These are phyloP conservation scores for Bufotes viridis DNA, from an alignment of 2,797 vertebrate genomes.

Conservation along the genomic window DNA sequence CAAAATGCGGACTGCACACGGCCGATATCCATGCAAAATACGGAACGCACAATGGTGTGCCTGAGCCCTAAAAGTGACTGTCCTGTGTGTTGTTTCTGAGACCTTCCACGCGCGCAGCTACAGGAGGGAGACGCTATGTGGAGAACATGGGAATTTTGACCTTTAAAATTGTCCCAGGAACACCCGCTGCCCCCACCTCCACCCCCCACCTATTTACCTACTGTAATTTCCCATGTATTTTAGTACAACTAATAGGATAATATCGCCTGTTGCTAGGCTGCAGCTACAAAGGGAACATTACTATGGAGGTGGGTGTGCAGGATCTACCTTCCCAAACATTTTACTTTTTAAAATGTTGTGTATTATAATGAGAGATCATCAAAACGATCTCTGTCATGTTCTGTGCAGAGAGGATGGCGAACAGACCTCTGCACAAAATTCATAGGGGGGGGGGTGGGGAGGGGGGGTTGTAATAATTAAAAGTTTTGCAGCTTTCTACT, in stretches of 20 bases:
- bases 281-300: constrained; percentile 38
- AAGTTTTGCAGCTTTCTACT: too few species aligned
- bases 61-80: not conserved
- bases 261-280: constrained; percentile 45
- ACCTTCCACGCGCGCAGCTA: not conserved
- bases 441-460: accelerated
- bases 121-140: not conserved
- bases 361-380: not conserved
- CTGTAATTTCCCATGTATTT: not conserved
- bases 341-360: not conserved
- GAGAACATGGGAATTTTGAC: not conserved
- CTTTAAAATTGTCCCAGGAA: not conserved
- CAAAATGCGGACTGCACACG: too few species aligned
- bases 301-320: not conserved
- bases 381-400: not conserved
- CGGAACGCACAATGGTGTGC: too few species aligned
- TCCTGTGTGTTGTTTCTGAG: not conserved
- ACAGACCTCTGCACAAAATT: not conserved
- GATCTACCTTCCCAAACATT: constrained; percentile 17
- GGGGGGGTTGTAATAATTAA: too few species aligned
- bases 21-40: too few species aligned
- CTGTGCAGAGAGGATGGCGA: not conserved
- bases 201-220: not conserved
- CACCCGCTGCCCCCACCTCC: not conserved
- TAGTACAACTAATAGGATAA: not conserved